A percentile compares a stretch with the other conserved stretches of the same genome.
Conservation (phyloP, 2,888 invertebrate genomes). For the Chloroclystis v-ata region DNA sequence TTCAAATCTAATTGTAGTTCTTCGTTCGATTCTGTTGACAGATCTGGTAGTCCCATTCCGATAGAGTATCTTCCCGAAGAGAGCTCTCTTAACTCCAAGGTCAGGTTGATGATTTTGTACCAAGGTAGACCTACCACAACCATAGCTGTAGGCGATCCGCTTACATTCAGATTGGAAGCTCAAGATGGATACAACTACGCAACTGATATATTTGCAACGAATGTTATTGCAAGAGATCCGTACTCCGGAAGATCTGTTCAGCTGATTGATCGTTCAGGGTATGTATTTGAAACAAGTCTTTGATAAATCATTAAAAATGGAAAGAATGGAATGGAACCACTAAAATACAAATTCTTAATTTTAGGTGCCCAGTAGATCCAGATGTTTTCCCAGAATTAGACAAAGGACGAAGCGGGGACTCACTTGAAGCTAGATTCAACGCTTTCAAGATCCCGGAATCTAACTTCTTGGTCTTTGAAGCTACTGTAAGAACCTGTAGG, state of each 20-base stretch:
- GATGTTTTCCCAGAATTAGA: constrained; percentile 95
- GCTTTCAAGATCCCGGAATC: constrained; percentile 97
- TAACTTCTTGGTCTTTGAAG: constrained; percentile 94
- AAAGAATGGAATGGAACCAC: no score
- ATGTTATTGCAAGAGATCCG: constrained; percentile 94
- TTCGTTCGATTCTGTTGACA: constrained; percentile 74
- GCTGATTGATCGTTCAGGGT: constrained; percentile 93
- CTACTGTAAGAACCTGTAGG: constrained; percentile 91
- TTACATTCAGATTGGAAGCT: constrained; percentile 92
- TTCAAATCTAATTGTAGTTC: constrained; percentile 71
- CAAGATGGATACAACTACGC: constrained; percentile 93
- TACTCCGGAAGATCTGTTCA: constrained; percentile 94
- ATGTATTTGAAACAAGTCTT: constrained; percentile 51
- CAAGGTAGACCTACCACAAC: constrained; percentile 95
- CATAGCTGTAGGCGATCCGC: constrained; percentile 94
- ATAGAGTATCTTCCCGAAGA: constrained; percentile 95
- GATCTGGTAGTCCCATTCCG: constrained; percentile 94
- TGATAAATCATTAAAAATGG: no score
- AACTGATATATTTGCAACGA: constrained; percentile 94
- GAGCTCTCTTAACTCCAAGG: constrained; percentile 92
- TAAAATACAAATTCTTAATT: no score
- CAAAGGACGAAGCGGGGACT: constrained; percentile 89
- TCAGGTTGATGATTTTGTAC: constrained; percentile 90
- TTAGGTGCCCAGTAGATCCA: constrained; percentile 92
- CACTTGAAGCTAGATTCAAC: constrained; percentile 93